Conservation (phyloP, 2,888 invertebrate species). For the Tenthredo scrophulariae region DNA sequence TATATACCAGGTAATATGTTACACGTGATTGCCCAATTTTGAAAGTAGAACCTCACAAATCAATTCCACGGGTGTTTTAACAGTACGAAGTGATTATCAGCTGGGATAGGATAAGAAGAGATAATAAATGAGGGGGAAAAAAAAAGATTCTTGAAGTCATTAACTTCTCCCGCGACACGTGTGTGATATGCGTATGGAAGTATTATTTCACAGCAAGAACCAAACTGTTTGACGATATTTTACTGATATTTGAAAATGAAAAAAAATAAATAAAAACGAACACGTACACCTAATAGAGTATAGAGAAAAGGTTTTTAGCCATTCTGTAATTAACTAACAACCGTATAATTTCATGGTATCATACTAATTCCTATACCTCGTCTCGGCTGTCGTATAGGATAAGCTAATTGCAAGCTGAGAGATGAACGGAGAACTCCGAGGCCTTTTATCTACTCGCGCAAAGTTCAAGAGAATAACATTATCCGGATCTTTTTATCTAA, state of each 20-base stretch:
- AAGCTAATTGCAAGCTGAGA: conserved; percentile 2
- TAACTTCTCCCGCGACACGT: not conserved
- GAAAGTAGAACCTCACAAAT: conserved; percentile 9
- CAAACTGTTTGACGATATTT: not conserved
- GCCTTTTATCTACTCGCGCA: not conserved
- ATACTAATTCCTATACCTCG: not conserved
- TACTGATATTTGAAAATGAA: not conserved
- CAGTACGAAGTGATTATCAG: not conserved
- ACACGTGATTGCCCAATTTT: not conserved
- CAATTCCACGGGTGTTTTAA: conserved; percentile 15
- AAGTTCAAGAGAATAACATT: not conserved
- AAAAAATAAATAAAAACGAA: too few species aligned
- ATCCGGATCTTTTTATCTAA: not conserved
- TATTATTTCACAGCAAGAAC: too few species aligned
- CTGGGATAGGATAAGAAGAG: not conserved
- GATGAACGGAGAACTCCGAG: not conserved
- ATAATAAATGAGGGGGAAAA: not conserved
- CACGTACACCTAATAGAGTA: not conserved
- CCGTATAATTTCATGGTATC: conserved; percentile 16
- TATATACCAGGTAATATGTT: not conserved
- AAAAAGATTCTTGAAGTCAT: not conserved
- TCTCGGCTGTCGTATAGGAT: conserved; percentile 2
- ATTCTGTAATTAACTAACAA: conserved; percentile 24
- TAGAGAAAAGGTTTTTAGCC: not conserved
- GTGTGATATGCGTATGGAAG: not conserved